Evolutionary conservation across 2,113 vertebrate genomes (phyloP).

Genomic region (Laticauda laticaudata): DNA sequence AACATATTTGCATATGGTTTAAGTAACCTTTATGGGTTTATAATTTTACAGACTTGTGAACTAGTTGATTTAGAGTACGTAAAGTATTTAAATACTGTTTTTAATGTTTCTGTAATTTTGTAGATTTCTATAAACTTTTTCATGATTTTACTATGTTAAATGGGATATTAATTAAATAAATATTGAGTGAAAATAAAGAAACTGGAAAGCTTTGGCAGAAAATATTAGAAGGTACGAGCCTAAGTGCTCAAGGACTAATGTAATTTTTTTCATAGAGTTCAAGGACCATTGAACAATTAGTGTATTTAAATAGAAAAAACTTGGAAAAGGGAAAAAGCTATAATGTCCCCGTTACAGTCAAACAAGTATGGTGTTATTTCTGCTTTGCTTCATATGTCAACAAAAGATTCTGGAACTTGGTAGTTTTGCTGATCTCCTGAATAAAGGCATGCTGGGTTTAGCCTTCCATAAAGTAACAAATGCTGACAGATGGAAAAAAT

Average conservation of each 20-base stretch:
- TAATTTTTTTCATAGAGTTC: neutral
- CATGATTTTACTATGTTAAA: neutral
- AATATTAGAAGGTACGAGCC: neutral
- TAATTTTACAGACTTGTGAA: neutral
- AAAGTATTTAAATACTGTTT: neutral
- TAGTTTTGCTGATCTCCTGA: slow-evolving; percentile 34
- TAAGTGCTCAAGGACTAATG: neutral
- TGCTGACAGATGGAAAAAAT: neutral
- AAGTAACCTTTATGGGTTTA: neutral
- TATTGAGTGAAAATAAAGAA: neutral
- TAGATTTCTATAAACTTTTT: neutral
- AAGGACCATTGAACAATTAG: neutral
- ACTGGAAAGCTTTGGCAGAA: neutral
- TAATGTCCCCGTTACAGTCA: neutral
- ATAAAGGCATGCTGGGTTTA: slow-evolving; percentile 14
- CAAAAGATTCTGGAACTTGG: slow-evolving; percentile 38
- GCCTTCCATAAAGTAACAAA: neutral
- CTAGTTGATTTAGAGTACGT: neutral
- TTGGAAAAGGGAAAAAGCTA: neutral
- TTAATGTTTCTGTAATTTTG: neutral
- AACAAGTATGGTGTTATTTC: slow-evolving; percentile 16
- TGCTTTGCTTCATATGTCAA: neutral
- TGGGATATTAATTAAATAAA: neutral
- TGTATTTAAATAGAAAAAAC: neutral
- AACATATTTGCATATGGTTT: neutral